Evolutionary conservation across 2,888 invertebrate genomes (phyloP), one percentile per base, ranked within the genome.

Genomic region (Oconnorella tubifera): DNA sequence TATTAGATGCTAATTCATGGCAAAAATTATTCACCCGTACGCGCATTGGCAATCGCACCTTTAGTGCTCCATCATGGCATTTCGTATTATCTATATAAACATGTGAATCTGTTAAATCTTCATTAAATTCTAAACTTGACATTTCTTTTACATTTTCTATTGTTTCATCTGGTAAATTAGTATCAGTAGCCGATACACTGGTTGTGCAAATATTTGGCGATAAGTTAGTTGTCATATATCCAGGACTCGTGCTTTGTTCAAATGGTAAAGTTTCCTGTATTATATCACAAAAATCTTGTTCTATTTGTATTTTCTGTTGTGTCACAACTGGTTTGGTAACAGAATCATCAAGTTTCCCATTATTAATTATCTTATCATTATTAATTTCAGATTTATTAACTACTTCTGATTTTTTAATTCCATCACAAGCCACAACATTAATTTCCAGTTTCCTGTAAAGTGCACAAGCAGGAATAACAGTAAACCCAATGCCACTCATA

Each of bases 401-500:
- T 14, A 14, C 40, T 14, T 6, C 10, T 19, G 40, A 40, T 19
- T 40, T 6, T 19, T 40, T 40, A 19, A 14, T 19, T 14, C 19
- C 40, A 40, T 40, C 40, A 40, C 19, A 6, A 14, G 40, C 6
- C 6, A 40, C 40, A n/a, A n/a, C n/a, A n/a, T n/a, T n/a, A n/a
- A n/a, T n/a, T 40, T 40, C 19, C 19, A 40, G 6, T 14, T 6
- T 40, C 19, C 40, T 40, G 40, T 14, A 40, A 14, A 40, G 19
- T 40, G 10, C 40, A 40, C 40, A 40, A 19, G 40, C 40, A 40
- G 40, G 40, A 14, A 40, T 19, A 14, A 40, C 6, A 40, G 6
- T 6, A 40, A 40, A 40, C 6, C 40, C 40, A 19, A 72, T 59
- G 2, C 67, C 72, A 23, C 68, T 70, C 6, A 71, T 25, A 29